Evolutionary conservation across 2,113 vertebrate species (phyloP).

Genomic region (Panthera tigris): DNA sequence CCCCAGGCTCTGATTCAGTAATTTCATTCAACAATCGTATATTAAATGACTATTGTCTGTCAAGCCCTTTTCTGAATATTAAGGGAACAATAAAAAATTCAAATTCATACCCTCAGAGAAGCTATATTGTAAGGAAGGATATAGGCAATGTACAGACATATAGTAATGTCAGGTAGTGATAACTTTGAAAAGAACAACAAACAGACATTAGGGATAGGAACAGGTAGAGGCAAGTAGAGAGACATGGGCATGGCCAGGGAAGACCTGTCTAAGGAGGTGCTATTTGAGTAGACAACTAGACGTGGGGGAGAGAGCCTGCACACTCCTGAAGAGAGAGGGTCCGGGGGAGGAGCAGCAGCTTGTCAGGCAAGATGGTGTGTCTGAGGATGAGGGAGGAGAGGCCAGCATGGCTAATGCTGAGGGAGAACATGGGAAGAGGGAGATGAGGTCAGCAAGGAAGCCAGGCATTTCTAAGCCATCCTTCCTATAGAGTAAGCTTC

Average conservation of each 20-base stretch:
- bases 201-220: neutral
- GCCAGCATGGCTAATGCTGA: neutral
- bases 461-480: neutral
- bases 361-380: accelerated
- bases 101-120: neutral
- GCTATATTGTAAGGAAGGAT: neutral
- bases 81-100: neutral
- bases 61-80: neutral
- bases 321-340: neutral
- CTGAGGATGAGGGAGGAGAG: neutral
- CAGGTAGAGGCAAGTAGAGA: neutral
- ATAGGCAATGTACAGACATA: neutral
- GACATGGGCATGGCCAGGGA: accelerated
- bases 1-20: neutral
- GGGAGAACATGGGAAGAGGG: accelerated
- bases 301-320: neutral
- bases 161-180: neutral
- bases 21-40: neutral
- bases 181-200: neutral
- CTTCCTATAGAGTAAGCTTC: neutral
- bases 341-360: accelerated
- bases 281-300: neutral
- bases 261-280: neutral
- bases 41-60: neutral
- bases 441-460: neutral